Base-by-base conservation (phyloP, 1,140 invertebrate species). In the Telenomus remus region DNA sequence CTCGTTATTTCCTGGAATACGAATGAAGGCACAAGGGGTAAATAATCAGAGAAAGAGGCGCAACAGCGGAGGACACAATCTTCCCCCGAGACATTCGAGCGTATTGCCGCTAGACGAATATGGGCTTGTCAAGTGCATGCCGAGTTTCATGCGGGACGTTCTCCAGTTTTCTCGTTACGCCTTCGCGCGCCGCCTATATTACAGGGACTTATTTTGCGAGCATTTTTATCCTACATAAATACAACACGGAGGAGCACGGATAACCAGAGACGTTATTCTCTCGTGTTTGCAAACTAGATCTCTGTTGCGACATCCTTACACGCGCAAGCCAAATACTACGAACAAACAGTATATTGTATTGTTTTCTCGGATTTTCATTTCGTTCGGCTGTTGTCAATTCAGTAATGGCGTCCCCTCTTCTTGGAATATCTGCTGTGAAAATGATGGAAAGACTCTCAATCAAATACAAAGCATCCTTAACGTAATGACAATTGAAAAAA, bases 71-170 rank as follows among this genome's bases (percentile, higher is more conserved):
- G 53, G 43, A 60, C 48, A 70, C 54, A 70, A 65, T 65, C 59
- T 65, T n/a, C 59, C 65, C 65, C 59, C 43, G 59, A 54, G 72
- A 69, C 64, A 65, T 64, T 69, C 65, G 72, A 69, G 64, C 72
- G 34, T n/a, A n/a, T 5, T 47, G 59, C 34, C 37, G 54, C 33
- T 39, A 55, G 46, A 63, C 72, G 60, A 76, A 76, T 69, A 64
- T 63, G 65, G 72, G 72, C 59, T 76, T 70, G 72, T 76, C 72
- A 76, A 69, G 65, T 63, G 60, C 48, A 65, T 69, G 54, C 65
- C 19, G 43, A 37, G 43, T 68, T 68, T 51, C 60, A 76, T 76
- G 65, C 72, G 74, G 74, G 74, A 71, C 60, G 49, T 37, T 70
- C 34, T 57, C 49, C 39, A 44, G 42, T 54, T 71, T 53, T 72